phyloP scores from a whole-genome alignment of 2,797 vertebrate species.

The Pachyuromys duprasi region DNA sequence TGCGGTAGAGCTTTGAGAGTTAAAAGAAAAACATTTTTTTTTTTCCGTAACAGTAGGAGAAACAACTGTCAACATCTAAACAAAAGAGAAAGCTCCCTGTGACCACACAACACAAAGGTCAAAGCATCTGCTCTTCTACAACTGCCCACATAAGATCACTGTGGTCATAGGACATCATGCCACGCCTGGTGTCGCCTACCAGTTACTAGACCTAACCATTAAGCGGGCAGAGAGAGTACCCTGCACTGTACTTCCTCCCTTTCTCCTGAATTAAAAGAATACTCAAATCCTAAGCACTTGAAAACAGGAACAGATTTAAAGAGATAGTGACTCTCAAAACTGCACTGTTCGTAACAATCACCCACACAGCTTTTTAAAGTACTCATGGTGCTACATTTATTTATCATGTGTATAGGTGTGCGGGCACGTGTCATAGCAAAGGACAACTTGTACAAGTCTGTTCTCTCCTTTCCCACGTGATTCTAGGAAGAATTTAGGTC shows the following conservation, averaged over 20 bases:
- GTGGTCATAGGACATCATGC: accelerated
- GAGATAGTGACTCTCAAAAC: background rate
- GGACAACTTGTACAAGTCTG: background rate
- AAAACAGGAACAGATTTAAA: background rate
- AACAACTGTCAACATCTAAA: accelerated
- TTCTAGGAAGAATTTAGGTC: background rate
- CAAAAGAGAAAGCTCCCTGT: accelerated
- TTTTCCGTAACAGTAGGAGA: accelerated
- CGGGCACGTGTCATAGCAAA: background rate
- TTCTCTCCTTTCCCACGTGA: background rate
- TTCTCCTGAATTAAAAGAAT: background rate
- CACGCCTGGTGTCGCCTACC: accelerated
- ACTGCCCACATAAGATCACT: accelerated
- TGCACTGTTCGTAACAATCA: accelerated
- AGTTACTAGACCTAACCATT: accelerated
- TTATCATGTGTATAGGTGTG: background rate
- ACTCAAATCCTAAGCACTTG: no score
- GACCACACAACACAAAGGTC: background rate
- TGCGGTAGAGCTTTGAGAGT: conserved; percentile 94
- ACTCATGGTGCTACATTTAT: background rate
- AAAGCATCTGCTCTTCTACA: accelerated
- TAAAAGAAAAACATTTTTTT: background rate
- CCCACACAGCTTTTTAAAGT: background rate
- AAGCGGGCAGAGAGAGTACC: accelerated
- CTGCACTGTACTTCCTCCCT: background rate